Base-by-base conservation (phyloP, 1,140 invertebrate species). In the Piezodorus guildinii region DNA sequence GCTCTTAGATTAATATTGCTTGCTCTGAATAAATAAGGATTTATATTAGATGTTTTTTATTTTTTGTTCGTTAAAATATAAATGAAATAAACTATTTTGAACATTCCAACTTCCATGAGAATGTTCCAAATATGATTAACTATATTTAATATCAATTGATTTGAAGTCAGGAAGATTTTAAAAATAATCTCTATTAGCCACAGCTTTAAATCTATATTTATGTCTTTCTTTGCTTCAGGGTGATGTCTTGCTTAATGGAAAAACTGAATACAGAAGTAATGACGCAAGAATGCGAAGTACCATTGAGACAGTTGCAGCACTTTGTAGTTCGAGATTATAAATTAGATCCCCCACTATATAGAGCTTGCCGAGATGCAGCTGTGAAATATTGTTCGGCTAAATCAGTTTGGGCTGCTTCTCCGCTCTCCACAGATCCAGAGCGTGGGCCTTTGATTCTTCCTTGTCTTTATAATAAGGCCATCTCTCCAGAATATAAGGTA, bases 271-370 rank as follows among this genome's bases (percentile, higher is more conserved):
- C 86, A 0, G 80, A 83, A 46, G 75, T 83, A 59, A 98, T 98
- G 94, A 87, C 82, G 2, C 82, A 83, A 62, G 83, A 87, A 17
- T 99, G 96, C 78, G 91, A 96, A 78, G 82, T 88, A 60, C 87
- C 90, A 23, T 77, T 99, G 30, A 78, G 97, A 19, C 92, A 98
- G 78, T 95, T 98, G 71, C 94, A 98, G 71, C 98, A 96, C 74
- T 99, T 99, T 77, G 83, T 98, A 59, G 87, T 91, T 0, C 82
- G 96, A 69, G 91, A 98, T 77, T 98, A 92, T 71, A 91, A 89
- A 72, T 74, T 98, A 51, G 95, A 98, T 78, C 86, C 90, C 0
- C 85, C 88, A 65, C 77, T 98, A 16, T 98, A 93, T 72, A 83
- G 81, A 71, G 83, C 86, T 14, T 99, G 96, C 73, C 87, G 85